These are phyloP conservation scores for Heliothis virescens DNA, from an alignment of 1,140 invertebrate species.

Conservation along the genomic window DNA sequence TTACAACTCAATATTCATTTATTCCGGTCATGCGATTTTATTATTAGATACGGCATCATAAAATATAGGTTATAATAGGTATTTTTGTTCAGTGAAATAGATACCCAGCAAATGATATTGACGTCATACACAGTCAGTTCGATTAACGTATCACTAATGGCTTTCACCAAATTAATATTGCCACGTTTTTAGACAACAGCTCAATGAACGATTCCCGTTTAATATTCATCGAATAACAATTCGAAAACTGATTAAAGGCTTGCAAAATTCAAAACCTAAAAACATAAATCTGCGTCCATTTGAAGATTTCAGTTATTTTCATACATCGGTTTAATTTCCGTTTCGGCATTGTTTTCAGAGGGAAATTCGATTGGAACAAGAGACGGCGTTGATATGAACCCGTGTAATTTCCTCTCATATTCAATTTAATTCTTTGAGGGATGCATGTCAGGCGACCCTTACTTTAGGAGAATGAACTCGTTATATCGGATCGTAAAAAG, in stretches of 20 bases:
- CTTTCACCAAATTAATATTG: slow-evolving; percentile 27
- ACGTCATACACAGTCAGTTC: background rate
- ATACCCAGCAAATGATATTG: background rate
- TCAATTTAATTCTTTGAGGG: slow-evolving; percentile 76
- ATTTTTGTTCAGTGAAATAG: background rate
- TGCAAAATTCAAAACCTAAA: slow-evolving; percentile 38
- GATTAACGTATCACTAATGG: slow-evolving; percentile 23
- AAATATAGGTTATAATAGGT: slow-evolving; percentile 2
- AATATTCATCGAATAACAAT: slow-evolving; percentile 26
- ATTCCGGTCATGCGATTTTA: slow-evolving; percentile 33
- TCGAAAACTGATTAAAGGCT: slow-evolving; percentile 34
- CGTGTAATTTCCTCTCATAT: slow-evolving; percentile 81
- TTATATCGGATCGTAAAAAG: slow-evolving; percentile 59
- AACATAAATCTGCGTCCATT: slow-evolving; percentile 64
- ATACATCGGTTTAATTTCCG: slow-evolving; percentile 81
- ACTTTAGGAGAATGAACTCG: slow-evolving; percentile 61
- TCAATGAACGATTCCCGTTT: slow-evolving; percentile 3
- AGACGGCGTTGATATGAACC: slow-evolving; percentile 70
- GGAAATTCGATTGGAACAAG: slow-evolving; percentile 74
- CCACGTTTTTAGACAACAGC: slow-evolving; percentile 16
- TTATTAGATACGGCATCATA: background rate
- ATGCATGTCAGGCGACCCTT: slow-evolving; percentile 62
- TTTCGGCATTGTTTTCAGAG: slow-evolving; percentile 77
- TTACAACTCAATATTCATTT: slow-evolving; percentile 37
- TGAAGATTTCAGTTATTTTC: slow-evolving; percentile 68